Evolutionary conservation across 2,888 invertebrate species (phyloP), one percentile per base, ranked within the genome.

Genomic region (Pheosia tremula): DNA sequence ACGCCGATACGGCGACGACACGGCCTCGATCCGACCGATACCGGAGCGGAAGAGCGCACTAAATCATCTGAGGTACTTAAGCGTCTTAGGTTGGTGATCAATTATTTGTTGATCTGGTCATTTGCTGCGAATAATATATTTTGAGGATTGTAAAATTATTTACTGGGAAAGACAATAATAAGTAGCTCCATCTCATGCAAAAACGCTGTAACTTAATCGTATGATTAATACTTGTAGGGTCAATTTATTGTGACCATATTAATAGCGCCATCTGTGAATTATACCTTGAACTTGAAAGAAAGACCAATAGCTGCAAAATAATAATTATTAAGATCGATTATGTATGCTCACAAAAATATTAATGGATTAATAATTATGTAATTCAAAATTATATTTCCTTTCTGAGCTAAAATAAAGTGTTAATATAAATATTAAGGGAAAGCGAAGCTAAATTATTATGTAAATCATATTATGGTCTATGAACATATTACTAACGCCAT

Each of bases 401-500:
- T 1, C 24, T 24, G 0, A 24, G 24, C 24, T 24, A 24, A 24
- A 24, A 2, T 24, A 24, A 24, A 24, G 24, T 24, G 24, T 24
- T 24, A 24, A 24, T 24, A 24, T 24, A 24, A 24, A 24, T 24
- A 24, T 24, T 24, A 24, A 1, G 24, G 24, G 24, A 24, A 24
- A 24, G 24, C 1, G 24, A 24, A 24, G 24, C 24, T 24, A 2
- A 24, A 24, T 24, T 24, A 24, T 24, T 24, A 24, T 0, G 24
- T 47, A n/a, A n/a, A n/a, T 47, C 5, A 43, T 39, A 7, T 3
- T 65, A 74, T 76, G 83, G 84, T 78, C 81, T 45, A 38, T 67
- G 81, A 80, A 76, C 82, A 83, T 81, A 60, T 64, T 8, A 57
- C 24, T 61, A 68, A 58, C 66, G 84, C 72, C 87, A 81, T 83